Base-by-base conservation (phyloP, 1,140 invertebrate species). In the Tetraneura akinire region DNA sequence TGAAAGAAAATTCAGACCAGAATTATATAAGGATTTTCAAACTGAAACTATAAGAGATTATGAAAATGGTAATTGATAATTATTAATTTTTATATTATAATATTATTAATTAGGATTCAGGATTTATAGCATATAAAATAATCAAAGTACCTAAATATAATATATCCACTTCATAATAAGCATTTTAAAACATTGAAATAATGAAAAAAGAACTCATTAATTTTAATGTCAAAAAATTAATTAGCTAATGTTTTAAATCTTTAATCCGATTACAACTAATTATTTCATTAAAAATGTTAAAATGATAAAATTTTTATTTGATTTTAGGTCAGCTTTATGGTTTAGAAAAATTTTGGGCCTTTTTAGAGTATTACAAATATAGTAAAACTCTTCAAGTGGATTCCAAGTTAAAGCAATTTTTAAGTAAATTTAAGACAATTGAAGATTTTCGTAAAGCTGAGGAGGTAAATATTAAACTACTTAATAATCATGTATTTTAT, bases 341-440 rank as follows among this genome's bases (percentile, higher is more conserved):
- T 55, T 87, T 99, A 64, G 98, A 99, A 87, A 99, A 99, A 86
- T 99, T 99, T 87, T 98, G 97, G 96, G 96, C 97, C 57, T 99
- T 98, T 88, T 87, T 97, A 9, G 98, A 98, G 86, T 96, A 96
- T 88, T 96, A 95, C 86, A 95, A 93, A 85, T 90, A 93, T 83
- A 90, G 91, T 21, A 87, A 87, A 37, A 90, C 91, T 80, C 88
- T 98, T 32, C 90, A 93, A 80, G 92, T 98, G 26, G 91, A 95
- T 83, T 88, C 92, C 8, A 91, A 91, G 83, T 87, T 99, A 55
- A 89, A 91, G 81, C 91, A 91, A 66, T 92, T 93, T 85, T 86
- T 99, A 55, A 90, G 90, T 45, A 95, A 94, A 84, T 99, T 96
- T 86, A 96, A 97, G 85, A 95, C 90, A 80, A 92, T 98, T 80